Base-by-base conservation (phyloP, 2,888 invertebrate species). In the Agapetus fuscipes region DNA sequence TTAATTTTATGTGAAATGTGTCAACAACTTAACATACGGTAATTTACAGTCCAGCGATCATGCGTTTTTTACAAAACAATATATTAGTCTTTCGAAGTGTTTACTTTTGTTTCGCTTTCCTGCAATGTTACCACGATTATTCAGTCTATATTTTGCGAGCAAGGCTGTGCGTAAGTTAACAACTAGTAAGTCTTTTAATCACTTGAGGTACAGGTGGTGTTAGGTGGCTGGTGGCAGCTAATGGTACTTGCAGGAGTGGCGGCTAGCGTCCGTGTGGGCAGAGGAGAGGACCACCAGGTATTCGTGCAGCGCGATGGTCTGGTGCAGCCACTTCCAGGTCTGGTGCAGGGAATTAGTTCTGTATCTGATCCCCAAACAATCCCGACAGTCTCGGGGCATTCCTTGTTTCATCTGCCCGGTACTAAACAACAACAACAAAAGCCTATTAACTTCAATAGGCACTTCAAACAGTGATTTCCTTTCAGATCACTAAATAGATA, bases 301-400 rank as follows among this genome's bases (percentile, higher is more conserved):
- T 56, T 88, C 85, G 76, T 90, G 89, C 45, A 89, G 75, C 54
- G 81, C 82, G 57, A 85, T 83, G 50, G 89, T 90, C 65, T 88
- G 88, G 64, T 90, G 89, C 63, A 90, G 71, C 89, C 89, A 90
- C 88, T 89, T 89, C 83, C 86, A 89, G 61, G 89, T 90, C 69
- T 88, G 88, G 69, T 89, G 87, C 68, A 88, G 80, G 69, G 79
- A 77, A 70, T 82, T 84, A 66, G 83, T 81, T 72, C 88, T 85
- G 76, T 77, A 80, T 70, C 88, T 83, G 72, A 88, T 83, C 74
- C 83, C 86, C 76, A 88, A 74, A 78, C 83, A 83, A 65, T 84
- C 83, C 63, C 79, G 78, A 64, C 78, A 79, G 71, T 78, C 78
- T 71, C 74, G 80, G 76, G 59, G 70, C 70, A 71, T 71, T 67